Conservation (phyloP, 2,113 vertebrate species). For the Bos taurus region ARS-UCD2.0 NC_037342.1:7545001-7545500, state of each 20-base stretch:
- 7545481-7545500: constrained; percentile 66
- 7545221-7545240: background rate
- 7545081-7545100: background rate
- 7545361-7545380: constrained; percentile 63
- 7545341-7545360: constrained; percentile 74
- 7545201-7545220: constrained; percentile 52
- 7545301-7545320: constrained; percentile 56
- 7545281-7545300: background rate
- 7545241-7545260: background rate
- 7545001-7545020: background rate
- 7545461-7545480: constrained; percentile 80
- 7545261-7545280: background rate
- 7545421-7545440: constrained; percentile 48
- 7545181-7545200: constrained; percentile 69
- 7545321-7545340: constrained; percentile 81
- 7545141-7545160: constrained; percentile 41
- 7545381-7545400: background rate
- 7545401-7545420: background rate
- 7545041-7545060: background rate
- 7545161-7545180: background rate
- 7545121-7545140: background rate
- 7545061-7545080: background rate
- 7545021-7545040: background rate
- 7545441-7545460: constrained; percentile 56
- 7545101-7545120: background rate